These are phyloP conservation scores for Phania funesta DNA, from an alignment of 2,888 invertebrate genomes.

Conservation along the genomic window DNA sequence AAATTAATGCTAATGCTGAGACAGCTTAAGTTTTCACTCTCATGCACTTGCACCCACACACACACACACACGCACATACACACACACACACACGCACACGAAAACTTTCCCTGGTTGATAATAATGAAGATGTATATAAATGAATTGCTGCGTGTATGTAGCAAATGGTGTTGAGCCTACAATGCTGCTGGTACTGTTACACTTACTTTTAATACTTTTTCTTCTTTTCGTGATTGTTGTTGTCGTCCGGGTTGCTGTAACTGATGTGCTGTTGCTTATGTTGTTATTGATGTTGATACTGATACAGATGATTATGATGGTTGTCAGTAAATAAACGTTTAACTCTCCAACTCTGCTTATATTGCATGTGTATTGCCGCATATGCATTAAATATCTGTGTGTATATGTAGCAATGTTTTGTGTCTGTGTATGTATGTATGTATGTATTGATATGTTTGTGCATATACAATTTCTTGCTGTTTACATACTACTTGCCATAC, in stretches of 20 bases:
- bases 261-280: constrained; percentile 5
- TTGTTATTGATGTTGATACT: constrained; percentile 49
- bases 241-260: neutral
- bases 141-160: constrained; percentile 11
- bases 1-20: constrained; percentile 46
- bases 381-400: neutral
- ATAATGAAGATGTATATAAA: constrained; percentile 38
- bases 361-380: neutral
- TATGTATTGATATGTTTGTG: constrained; percentile 5
- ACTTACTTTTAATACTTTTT: constrained; percentile 10
- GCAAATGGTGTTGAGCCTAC: constrained; percentile 10
- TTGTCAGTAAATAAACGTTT: constrained; percentile 54
- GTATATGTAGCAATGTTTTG: neutral
- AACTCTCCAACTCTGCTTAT: constrained; percentile 9
- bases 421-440: neutral
- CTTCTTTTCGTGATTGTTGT: neutral
- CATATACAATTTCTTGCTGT: constrained; percentile 33
- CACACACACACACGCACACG: too few species aligned
- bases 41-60: neutral
- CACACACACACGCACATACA: neutral
- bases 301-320: constrained; percentile 34
- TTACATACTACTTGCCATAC: constrained; percentile 30
- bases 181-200: constrained; percentile 24
- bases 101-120: neutral
- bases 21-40: constrained; percentile 12